Conservation (phyloP, 2,113 vertebrate genomes). For the Podilymbus podiceps region DNA sequence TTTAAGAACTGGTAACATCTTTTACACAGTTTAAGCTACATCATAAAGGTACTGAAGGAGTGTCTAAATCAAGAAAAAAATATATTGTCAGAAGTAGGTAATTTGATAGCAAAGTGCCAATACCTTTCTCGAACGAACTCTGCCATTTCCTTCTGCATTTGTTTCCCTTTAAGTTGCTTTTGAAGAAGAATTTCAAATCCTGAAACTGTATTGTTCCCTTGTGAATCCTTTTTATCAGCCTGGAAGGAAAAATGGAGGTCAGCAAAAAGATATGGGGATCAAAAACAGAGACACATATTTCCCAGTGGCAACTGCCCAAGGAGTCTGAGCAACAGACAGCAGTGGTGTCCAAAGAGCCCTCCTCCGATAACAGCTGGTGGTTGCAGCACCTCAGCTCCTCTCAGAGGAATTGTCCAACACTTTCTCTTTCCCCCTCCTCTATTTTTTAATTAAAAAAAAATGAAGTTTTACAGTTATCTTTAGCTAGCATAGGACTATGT, state of each 20-base stretch:
- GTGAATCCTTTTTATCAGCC: conserved; percentile 92
- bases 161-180: conserved; percentile 96
- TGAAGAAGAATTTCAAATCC: conserved; percentile 96
- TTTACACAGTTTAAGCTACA: not conserved
- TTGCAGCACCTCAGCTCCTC: not conserved
- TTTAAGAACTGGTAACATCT: not conserved
- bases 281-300: not conserved
- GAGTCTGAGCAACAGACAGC: not conserved
- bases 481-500: not conserved
- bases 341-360: not conserved
- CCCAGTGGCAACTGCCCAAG: not conserved
- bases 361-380: not conserved
- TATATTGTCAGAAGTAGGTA: not conserved
- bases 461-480: not conserved
- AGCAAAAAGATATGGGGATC: not conserved
- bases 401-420: not conserved
- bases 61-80: not conserved
- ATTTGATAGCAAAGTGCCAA: not conserved
- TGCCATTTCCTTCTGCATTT: conserved; percentile 99
- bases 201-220: conserved; percentile 85
- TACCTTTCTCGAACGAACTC: conserved; percentile 97
- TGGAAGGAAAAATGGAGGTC: conserved; percentile 61
- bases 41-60: not conserved
- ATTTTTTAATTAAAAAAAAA: not conserved
- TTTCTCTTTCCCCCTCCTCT: not conserved